phyloP scores from a whole-genome alignment of 1,140 invertebrate genomes.

The Spodoptera litura region DNA sequence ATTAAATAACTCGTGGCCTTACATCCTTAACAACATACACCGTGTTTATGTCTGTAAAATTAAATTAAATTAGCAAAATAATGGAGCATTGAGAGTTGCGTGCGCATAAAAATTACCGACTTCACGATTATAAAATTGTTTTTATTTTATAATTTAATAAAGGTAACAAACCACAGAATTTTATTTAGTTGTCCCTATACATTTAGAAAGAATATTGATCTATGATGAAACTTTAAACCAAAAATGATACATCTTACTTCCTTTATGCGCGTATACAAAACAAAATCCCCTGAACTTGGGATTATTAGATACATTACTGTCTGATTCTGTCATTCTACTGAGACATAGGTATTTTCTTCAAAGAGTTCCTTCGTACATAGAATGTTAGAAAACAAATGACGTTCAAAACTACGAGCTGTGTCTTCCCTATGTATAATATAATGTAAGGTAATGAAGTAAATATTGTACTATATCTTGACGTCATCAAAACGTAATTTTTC shows the following conservation, averaged over 20 bases:
- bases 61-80: slow-evolving; percentile 15
- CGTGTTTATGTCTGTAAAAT: slow-evolving; percentile 31
- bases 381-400: neutral
- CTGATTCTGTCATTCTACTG: neutral
- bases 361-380: neutral
- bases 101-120: slow-evolving; percentile 2
- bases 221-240: too few relatives aligned
- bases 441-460: neutral
- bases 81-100: slow-evolving; percentile 19
- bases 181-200: too few relatives aligned
- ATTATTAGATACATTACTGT: neutral
- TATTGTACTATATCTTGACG: neutral
- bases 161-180: neutral
- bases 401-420: neutral
- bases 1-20: neutral
- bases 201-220: too few relatives aligned
- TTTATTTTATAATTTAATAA: neutral
- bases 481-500: too few relatives aligned
- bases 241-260: too few relatives aligned
- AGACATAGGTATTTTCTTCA: neutral
- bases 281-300: too few relatives aligned
- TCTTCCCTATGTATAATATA: neutral
- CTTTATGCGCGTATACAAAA: too few relatives aligned
- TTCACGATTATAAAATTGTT: neutral
- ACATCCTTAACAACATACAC: neutral